phyloP scores from a whole-genome alignment of 2,888 invertebrate genomes.

The Cephus sareptanus region DNA sequence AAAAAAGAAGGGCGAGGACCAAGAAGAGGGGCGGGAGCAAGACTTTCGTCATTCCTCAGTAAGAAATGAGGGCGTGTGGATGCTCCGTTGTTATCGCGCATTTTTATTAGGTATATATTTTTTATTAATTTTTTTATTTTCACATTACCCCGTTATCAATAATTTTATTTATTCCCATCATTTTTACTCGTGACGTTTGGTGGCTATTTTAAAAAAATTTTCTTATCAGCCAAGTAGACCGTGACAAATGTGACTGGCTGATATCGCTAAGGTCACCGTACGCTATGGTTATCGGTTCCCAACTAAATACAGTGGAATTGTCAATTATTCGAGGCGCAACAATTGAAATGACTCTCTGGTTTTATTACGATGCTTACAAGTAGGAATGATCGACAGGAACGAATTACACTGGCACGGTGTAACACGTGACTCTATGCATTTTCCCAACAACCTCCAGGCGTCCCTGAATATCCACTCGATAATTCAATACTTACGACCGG shows the following conservation, averaged over 20 bases:
- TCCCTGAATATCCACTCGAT: too few species aligned
- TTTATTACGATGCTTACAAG: too few species aligned
- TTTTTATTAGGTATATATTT: neutral
- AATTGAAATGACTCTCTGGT: too few species aligned
- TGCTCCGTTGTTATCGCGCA: neutral
- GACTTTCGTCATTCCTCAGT: constrained; percentile 46
- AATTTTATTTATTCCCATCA: neutral
- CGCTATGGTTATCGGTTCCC: too few species aligned
- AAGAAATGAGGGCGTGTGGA: constrained; percentile 36
- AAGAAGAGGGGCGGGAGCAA: constrained; percentile 33
- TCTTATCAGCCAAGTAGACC: neutral
- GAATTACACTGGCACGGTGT: too few species aligned
- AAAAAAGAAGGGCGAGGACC: constrained; percentile 4
- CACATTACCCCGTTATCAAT: neutral
- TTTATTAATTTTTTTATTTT: too few species aligned
- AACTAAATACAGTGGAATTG: too few species aligned
- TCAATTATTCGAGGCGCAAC: too few species aligned
- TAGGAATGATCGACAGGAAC: too few species aligned
- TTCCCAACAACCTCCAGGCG: neutral
- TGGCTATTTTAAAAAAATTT: neutral
- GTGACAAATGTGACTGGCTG: neutral
- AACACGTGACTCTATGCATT: neutral
- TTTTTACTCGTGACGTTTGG: neutral
- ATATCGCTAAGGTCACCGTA: too few species aligned
- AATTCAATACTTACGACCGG: neutral